Base-by-base conservation (phyloP, 2,888 invertebrate genomes). In the Dusona sp. region DNA sequence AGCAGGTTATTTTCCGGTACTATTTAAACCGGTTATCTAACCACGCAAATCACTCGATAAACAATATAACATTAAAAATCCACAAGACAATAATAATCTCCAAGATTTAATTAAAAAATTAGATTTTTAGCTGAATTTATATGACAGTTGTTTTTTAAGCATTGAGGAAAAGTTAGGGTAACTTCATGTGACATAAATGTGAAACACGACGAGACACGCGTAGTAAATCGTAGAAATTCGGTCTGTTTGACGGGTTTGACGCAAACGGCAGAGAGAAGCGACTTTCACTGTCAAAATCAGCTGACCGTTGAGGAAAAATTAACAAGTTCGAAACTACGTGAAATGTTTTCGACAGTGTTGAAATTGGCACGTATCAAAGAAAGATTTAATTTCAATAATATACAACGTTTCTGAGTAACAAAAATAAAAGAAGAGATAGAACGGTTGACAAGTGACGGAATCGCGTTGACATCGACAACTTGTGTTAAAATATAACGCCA, bases 251-350 rank as follows among this genome's bases (percentile, higher is more conserved):
- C 74, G 57, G 45, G 54, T 79, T 79, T 67, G 61, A 84, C 74
- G 57, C 45, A 29, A 73, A 36, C n/a, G 72, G 25, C 29, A 64
- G 9, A 25, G 36, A 48, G 85, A 83, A 79, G 85, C 80, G 78
- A 72, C 68, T 83, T 64, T 77, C 75, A 61, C 83, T 88, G 88
- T 88, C 88, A 88, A 88, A 88, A 87, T 86, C 88, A 88, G 87
- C 88, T 88, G 88, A 83, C 68, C 70, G n/a, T 73, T 75, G 38
- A 68, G 22, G 70, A 57, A 57, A 70, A 75, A 80, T 42, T 83
- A 72, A 67, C 54, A 78, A 81, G 61, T 88, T 79, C 68, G 54
- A 51, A 83, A 85, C 74, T 25, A 11, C 36, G 64, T 6, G 73
- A 80, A 57, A 64, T 83, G 48, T 54, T 48, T 57, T 61, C 75